Evolutionary conservation across 2,797 vertebrate genomes (phyloP).

Genomic region (Knipowitschia caucasica): DNA sequence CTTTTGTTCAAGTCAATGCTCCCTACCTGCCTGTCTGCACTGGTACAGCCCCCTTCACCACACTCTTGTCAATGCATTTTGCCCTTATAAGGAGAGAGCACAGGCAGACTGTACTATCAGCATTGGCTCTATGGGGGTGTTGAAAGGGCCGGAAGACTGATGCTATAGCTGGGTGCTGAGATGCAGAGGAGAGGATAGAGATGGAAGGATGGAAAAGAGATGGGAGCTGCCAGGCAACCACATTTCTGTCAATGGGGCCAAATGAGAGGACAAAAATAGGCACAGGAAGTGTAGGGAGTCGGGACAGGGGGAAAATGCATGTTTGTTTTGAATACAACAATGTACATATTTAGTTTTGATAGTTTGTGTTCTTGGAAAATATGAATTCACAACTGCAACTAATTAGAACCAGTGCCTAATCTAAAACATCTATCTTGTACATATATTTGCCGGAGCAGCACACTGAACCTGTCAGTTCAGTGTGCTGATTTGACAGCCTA

Average conservation of each 20-base stretch:
- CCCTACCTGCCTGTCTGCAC: constrained; percentile 68
- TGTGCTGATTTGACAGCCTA: no score
- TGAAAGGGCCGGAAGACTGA: constrained; percentile 50
- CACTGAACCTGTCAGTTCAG: no score
- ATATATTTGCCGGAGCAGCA: no score
- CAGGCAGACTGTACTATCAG: constrained; percentile 76
- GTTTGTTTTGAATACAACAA: background rate
- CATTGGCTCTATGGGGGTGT: constrained; percentile 65
- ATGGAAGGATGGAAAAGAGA: background rate
- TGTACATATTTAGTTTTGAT: background rate
- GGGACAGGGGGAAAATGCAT: no score
- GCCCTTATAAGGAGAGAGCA: constrained; percentile 83
- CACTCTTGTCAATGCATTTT: constrained; percentile 80
- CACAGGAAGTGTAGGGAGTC: constrained; percentile 20
- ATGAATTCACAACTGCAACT: no score
- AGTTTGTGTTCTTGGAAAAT: no score
- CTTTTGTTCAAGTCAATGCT: constrained; percentile 39
- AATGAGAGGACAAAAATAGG: constrained; percentile 70
- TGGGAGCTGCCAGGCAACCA: constrained; percentile 37
- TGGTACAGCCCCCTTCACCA: constrained; percentile 68
- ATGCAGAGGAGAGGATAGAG: constrained; percentile 24
- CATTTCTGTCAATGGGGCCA: constrained; percentile 61
- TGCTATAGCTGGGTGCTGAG: constrained; percentile 21
- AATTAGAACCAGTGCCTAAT: no score
- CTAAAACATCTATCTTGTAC: no score